Evolutionary conservation across 2,113 vertebrate genomes (phyloP).

Genomic region (Amphilophus citrinellus): DNA sequence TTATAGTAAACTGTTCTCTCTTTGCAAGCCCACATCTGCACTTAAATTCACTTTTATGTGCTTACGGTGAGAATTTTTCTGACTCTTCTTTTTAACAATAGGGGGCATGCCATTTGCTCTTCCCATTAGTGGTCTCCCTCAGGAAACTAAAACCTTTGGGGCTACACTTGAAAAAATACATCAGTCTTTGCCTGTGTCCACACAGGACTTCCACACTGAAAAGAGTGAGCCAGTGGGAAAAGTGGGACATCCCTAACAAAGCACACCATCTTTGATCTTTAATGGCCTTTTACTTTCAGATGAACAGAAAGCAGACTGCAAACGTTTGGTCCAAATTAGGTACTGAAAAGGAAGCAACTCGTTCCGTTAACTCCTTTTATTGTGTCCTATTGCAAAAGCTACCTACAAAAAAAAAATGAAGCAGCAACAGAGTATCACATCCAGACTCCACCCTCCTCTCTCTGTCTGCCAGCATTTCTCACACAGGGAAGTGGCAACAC

Average conservation of each 20-base stretch:
- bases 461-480: neutral
- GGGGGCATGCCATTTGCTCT: constrained; percentile 18
- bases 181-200: neutral
- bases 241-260: constrained; percentile 40
- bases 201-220: neutral
- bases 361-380: neutral
- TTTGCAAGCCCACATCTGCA: neutral
- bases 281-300: neutral
- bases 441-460: neutral
- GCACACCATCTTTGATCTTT: neutral
- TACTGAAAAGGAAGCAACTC: neutral
- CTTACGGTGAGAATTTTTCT: constrained; percentile 67
- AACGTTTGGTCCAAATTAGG: neutral
- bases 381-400: neutral
- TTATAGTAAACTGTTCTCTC: neutral
- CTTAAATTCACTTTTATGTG: neutral
- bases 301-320: neutral
- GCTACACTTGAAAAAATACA: constrained; percentile 1
- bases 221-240: constrained; percentile 4
- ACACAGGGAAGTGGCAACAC: neutral
- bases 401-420: neutral
- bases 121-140: constrained; percentile 50
- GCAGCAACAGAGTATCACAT: neutral
- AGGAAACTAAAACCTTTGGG: neutral
- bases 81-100: constrained; percentile 41